phyloP scores from a whole-genome alignment of 1,140 invertebrate genomes.

The Heterodera schachtii region DNA sequence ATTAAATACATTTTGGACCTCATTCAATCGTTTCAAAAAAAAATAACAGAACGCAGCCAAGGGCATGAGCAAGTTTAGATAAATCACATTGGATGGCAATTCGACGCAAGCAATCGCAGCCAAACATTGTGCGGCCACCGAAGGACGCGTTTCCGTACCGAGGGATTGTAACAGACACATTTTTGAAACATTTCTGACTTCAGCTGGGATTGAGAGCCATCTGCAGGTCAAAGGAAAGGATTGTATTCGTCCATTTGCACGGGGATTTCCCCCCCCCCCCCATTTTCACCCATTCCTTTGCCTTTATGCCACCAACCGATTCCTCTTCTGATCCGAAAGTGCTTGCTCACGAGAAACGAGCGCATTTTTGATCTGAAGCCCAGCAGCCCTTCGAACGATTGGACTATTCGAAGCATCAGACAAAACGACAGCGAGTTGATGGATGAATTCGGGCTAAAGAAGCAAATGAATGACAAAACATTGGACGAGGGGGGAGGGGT shows the following conservation, averaged over 20 bases:
- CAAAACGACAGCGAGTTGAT: slow-evolving; percentile 88
- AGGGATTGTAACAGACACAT: slow-evolving; percentile 91
- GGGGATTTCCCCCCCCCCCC: no score
- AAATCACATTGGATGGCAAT: slow-evolving; percentile 74
- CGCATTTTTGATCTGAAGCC: slow-evolving; percentile 96
- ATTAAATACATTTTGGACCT: no score
- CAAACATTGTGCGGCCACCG: slow-evolving; percentile 96
- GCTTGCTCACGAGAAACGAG: slow-evolving; percentile 90
- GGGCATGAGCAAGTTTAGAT: slow-evolving; percentile 5
- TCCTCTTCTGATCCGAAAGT: slow-evolving; percentile 79
- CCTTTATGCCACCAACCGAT: slow-evolving; percentile 75
- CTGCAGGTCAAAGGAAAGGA: slow-evolving; percentile 31
- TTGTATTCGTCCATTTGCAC: no score
- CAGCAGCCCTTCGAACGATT: slow-evolving; percentile 94
- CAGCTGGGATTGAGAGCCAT: slow-evolving; percentile 75
- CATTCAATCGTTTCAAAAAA: no score
- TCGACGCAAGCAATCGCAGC: slow-evolving; percentile 96
- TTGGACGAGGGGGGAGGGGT: no score
- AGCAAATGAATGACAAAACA: background rate
- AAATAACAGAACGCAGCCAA: no score
- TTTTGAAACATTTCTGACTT: slow-evolving; percentile 85
- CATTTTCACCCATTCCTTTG: background rate
- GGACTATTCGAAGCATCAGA: slow-evolving; percentile 83
- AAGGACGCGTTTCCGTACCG: slow-evolving; percentile 90
- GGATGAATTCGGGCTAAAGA: slow-evolving; percentile 83